phyloP scores from a whole-genome alignment of 2,888 invertebrate genomes.

The Hecatera dysodea region DNA sequence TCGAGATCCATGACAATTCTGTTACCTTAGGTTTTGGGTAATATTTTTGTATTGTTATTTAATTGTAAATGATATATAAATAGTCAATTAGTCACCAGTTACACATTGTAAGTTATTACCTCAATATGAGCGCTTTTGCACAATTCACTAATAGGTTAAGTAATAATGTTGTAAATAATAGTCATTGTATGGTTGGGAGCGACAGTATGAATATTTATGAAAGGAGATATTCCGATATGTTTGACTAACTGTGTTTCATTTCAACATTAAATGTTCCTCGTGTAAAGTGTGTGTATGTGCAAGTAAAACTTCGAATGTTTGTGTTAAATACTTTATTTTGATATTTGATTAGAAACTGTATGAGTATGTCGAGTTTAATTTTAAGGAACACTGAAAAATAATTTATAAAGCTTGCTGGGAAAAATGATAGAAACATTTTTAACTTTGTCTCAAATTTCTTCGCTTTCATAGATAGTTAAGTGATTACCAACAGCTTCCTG shows the following conservation, averaged over 20 bases:
- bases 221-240: conserved; percentile 53
- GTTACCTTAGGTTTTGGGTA: conserved; percentile 85
- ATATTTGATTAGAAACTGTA: conserved; percentile 47
- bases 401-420: conserved; percentile 49
- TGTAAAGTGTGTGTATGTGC: conserved; percentile 65
- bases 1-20: conserved; percentile 85
- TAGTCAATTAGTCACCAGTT: conserved; percentile 90
- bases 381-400: conserved; percentile 33
- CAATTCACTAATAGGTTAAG: conserved; percentile 84
- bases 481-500: conserved; percentile 1
- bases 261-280: conserved; percentile 75
- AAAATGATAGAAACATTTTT: conserved; percentile 40
- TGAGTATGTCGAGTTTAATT: conserved; percentile 38
- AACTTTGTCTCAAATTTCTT: background rate
- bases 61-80: conserved; percentile 74
- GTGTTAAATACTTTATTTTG: conserved; percentile 54
- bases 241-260: conserved; percentile 69
- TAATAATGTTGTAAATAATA: conserved; percentile 81
- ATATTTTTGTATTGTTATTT: conserved; percentile 77
- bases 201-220: conserved; percentile 55
- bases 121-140: conserved; percentile 90
- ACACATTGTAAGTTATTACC: conserved; percentile 89
- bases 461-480: background rate
- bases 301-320: conserved; percentile 59
- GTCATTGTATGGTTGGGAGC: conserved; percentile 65